These are phyloP conservation scores for Scaptomyza hsui DNA, from an alignment of 1,140 invertebrate genomes.

Conservation along the genomic window DNA sequence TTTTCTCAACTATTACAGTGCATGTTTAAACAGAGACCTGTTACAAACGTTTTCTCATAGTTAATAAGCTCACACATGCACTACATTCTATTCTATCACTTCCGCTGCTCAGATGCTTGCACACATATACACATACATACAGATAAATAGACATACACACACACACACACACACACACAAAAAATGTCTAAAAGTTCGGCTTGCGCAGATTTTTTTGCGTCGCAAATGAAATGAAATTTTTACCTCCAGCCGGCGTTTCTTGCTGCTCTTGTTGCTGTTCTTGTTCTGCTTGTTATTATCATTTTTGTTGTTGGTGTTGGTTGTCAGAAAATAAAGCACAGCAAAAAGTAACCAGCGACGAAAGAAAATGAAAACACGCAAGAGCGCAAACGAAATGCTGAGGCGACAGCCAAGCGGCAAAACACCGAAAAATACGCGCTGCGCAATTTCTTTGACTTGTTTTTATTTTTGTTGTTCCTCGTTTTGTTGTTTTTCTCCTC, in stretches of 20 bases:
- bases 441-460: constrained; percentile 68
- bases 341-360: constrained; percentile 10
- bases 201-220: constrained; percentile 36
- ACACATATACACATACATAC: background rate
- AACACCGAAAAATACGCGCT: constrained; percentile 47
- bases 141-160: background rate
- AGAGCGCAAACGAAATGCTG: constrained; percentile 34
- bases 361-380: constrained; percentile 29
- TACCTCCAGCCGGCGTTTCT: constrained; percentile 36
- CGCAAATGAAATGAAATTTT: constrained; percentile 51
- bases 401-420: constrained; percentile 16
- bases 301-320: constrained; percentile 41
- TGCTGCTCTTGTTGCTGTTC: constrained; percentile 1
- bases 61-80: background rate
- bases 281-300: constrained; percentile 10
- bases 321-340: constrained; percentile 21
- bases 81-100: constrained; percentile 3
- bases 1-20: too few species aligned
- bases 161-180: background rate
- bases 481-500: background rate
- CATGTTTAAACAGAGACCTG: background rate
- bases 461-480: constrained; percentile 26
- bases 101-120: constrained; percentile 9
- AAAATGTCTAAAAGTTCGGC: constrained; percentile 17
- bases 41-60: constrained; percentile 1